Base-by-base conservation (phyloP, 2,888 invertebrate species). In the Watsonalla binaria region DNA sequence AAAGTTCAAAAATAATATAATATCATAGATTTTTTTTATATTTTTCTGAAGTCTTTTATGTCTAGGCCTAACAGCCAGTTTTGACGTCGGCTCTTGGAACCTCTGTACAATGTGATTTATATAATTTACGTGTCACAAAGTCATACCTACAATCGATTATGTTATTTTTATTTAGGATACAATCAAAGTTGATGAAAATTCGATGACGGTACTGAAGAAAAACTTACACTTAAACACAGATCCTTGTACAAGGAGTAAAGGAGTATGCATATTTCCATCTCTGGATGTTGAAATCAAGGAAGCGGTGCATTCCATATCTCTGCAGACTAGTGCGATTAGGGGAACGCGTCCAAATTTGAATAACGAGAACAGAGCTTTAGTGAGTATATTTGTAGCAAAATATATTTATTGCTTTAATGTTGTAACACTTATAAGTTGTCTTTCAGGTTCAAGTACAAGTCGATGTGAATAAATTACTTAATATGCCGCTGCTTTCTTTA, bases 391-490 rank as follows among this genome's bases (percentile, higher is more conserved):
- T 37, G 37, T 37, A 37, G 37, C 8, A 0, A 13, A 9, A 13
- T 5, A 46, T 14, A 14, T 46, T 6, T 46, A 2, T 14, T 14
- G 46, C 6, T 9, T 6, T 14, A 46, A 14, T 9, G 46, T 14
- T 6, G 6, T 46, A 46, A 15, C 46, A 14, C 14, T 14, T 14
- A 46, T 46, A 46, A 46, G 46, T 14, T 15, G 54, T 15, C 35
- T 15, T 24, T 47, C 46, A 64, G 68, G 57, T 51, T 24, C 63
- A 61, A 47, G 51, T 69, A 15, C 60, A 62, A 51, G 35, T 33
- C 13, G 68, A 70, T 60, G 65, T 70, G 33, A 60, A 57, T n/a
- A 65, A 67, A 39, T 56, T 68, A n/a, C 54, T 67, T 34, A 60
- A 66, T n/a, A 59, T 65, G 58, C 61, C 69, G 14, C 24, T 58